These are phyloP conservation scores for Poeciliopsis paucimaculata DNA, from an alignment of 2,797 vertebrate species.

Conservation along the genomic window DNA sequence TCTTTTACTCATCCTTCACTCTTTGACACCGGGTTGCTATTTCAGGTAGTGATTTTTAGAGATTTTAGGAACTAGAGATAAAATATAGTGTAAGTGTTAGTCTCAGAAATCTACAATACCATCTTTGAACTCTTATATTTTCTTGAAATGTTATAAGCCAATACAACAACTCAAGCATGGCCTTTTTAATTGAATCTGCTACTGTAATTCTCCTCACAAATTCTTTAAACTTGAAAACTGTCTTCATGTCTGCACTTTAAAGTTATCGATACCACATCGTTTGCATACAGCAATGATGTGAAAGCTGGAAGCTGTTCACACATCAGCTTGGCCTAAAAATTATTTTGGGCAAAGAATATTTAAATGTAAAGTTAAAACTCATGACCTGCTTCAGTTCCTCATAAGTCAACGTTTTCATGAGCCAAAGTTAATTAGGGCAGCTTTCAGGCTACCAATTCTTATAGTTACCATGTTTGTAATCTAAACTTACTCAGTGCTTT, in stretches of 20 bases:
- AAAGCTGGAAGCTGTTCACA: neutral
- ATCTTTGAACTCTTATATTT: neutral
- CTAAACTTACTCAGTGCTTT: constrained; percentile 17
- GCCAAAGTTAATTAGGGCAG: constrained; percentile 28
- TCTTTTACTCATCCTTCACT: neutral
- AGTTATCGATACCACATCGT: neutral
- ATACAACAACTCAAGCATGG: neutral
- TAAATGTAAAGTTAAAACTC: neutral
- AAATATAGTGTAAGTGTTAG: neutral
- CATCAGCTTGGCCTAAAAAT: neutral
- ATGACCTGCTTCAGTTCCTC: constrained; percentile 6
- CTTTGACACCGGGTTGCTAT: neutral
- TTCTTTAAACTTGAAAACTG: neutral
- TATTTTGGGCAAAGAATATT: neutral
- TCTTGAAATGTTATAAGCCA: neutral
- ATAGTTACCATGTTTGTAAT: constrained; percentile 27
- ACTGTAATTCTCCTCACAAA: neutral
- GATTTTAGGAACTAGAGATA: neutral
- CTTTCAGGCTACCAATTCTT: neutral
- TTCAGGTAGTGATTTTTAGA: neutral
- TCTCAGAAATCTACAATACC: neutral
- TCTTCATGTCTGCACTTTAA: neutral
- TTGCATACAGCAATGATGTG: neutral
- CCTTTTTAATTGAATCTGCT: neutral
- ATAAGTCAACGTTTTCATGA: constrained; percentile 25